phyloP scores from a whole-genome alignment of 2,888 invertebrate species.

The Andrena trimmerana region DNA sequence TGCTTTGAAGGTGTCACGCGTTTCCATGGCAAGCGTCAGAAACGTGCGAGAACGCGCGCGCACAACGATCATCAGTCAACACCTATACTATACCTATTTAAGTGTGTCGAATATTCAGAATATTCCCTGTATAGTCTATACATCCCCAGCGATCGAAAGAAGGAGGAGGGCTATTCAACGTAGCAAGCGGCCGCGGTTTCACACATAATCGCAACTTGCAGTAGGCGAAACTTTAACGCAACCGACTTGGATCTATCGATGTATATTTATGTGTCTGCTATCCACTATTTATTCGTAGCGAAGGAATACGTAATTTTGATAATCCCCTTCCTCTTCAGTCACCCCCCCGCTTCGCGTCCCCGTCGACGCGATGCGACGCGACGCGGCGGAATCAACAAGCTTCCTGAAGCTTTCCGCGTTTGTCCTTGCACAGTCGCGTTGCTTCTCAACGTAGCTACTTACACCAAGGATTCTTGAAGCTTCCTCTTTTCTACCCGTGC shows the following conservation, averaged over 20 bases:
- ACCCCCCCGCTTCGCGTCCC: not conserved
- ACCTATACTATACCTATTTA: no score
- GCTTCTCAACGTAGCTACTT: not conserved
- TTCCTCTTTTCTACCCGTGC: not conserved
- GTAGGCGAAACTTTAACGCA: conserved; percentile 8
- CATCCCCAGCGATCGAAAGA: no score
- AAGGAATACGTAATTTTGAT: not conserved
- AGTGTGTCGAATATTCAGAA: no score
- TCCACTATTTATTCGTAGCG: conserved; percentile 24
- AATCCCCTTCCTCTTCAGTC: not conserved
- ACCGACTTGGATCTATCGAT: conserved; percentile 40
- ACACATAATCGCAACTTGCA: not conserved
- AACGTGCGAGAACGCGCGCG: not conserved
- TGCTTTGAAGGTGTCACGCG: not conserved
- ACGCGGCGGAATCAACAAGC: not conserved
- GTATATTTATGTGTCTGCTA: conserved; percentile 33
- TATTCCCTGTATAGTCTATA: no score
- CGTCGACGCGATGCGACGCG: no score
- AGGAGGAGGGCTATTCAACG: no score
- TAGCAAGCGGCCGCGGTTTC: not conserved
- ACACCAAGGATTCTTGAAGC: not conserved
- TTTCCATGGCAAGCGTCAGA: not conserved
- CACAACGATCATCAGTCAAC: not conserved
- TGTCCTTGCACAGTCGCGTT: not conserved
- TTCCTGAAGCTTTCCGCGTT: not conserved